Evolutionary conservation across 2,797 vertebrate species (phyloP).

Genomic region (Acipenser oxyrinchus): DNA sequence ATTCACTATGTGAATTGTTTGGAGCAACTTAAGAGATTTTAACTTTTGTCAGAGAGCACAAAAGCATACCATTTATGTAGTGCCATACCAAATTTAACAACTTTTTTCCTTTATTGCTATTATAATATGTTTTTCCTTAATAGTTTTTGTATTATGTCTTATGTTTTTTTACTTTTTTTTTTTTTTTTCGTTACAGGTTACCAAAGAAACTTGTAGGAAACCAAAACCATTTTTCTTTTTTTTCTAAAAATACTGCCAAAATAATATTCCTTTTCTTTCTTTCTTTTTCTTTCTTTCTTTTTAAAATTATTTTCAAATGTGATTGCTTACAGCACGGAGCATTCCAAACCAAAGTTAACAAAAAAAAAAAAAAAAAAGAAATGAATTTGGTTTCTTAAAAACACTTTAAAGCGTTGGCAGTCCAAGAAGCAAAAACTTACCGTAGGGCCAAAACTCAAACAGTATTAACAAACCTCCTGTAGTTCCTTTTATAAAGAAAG

Average conservation of each 20-base stretch:
- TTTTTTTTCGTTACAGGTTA: constrained; percentile 76
- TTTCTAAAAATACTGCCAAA: constrained; percentile 59
- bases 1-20: constrained; percentile 67
- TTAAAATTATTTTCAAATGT: constrained; percentile 35
- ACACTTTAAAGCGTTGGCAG: constrained; percentile 32
- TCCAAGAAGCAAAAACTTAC: constrained; percentile 31
- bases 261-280: constrained; percentile 52
- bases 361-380: constrained; percentile 32
- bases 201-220: constrained; percentile 76
- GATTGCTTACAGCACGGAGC: constrained; percentile 54
- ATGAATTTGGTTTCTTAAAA: constrained; percentile 43
- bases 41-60: constrained; percentile 44
- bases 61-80: constrained; percentile 51
- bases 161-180: constrained; percentile 41
- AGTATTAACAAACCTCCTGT: constrained; percentile 49
- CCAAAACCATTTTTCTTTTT: constrained; percentile 63
- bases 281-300: constrained; percentile 35
- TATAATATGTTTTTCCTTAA: constrained; percentile 34
- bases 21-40: constrained; percentile 55
- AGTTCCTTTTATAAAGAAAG: constrained; percentile 43
- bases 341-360: constrained; percentile 69
- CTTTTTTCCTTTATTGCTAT: constrained; percentile 32
- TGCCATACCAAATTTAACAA: constrained; percentile 64
- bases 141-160: not conserved
- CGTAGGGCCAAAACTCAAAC: constrained; percentile 49